Evolutionary conservation across 2,888 invertebrate species (phyloP).

Genomic region (Luperina nickerlii): DNA sequence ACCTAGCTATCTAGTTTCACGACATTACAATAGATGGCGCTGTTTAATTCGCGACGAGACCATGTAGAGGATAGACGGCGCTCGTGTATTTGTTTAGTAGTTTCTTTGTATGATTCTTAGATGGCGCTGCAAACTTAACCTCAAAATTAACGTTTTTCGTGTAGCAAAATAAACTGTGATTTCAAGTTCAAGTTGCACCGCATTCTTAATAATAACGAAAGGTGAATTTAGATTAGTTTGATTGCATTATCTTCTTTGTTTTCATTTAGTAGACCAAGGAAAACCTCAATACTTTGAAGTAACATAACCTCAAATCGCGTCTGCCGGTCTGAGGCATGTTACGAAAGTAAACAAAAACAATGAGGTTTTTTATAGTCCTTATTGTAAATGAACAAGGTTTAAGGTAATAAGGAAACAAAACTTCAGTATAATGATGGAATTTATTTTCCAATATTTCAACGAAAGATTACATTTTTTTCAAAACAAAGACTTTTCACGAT

Average conservation of each 20-base stretch:
- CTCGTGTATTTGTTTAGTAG: not conserved
- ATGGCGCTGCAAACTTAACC: slow-evolving; percentile 45
- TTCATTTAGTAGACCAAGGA: slow-evolving; percentile 33
- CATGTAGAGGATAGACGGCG: not conserved
- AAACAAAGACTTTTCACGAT: slow-evolving; percentile 80
- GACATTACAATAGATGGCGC: slow-evolving; percentile 39
- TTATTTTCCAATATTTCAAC: slow-evolving; percentile 87
- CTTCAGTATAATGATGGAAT: slow-evolving; percentile 84
- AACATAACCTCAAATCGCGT: slow-evolving; percentile 51
- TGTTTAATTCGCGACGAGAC: not conserved
- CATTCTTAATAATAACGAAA: not conserved
- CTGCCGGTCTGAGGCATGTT: not conserved
- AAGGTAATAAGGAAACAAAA: slow-evolving; percentile 75
- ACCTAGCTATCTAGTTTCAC: not conserved
- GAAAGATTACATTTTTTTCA: slow-evolving; percentile 84
- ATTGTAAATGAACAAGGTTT: slow-evolving; percentile 35
- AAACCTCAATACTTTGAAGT: slow-evolving; percentile 15
- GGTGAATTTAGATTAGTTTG: slow-evolving; percentile 7
- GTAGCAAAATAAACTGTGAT: not conserved
- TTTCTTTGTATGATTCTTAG: slow-evolving; percentile 1
- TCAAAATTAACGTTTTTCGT: slow-evolving; percentile 16
- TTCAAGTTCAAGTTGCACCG: slow-evolving; percentile 15
- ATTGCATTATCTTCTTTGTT: slow-evolving; percentile 34
- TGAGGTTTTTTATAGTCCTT: not conserved
- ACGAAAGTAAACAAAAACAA: slow-evolving; percentile 25